Evolutionary conservation across 2,113 vertebrate species (phyloP).

Genomic region (Pungitius pungitius): DNA sequence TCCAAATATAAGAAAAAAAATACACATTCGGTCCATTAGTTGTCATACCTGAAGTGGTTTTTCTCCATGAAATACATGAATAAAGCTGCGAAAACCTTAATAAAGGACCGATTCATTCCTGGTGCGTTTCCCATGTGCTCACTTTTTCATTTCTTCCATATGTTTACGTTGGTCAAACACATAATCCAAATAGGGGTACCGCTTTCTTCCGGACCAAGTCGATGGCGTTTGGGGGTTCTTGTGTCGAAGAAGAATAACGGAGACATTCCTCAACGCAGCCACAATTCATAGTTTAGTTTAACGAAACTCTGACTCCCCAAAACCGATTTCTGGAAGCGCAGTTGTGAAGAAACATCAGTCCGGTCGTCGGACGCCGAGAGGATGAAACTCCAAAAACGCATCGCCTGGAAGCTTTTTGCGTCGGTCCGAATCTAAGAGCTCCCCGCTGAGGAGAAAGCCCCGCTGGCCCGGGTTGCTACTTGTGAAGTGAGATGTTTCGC

Average conservation of each 20-base stretch:
- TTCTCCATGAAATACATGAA: slow-evolving; percentile 92
- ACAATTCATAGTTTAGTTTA: slow-evolving; percentile 85
- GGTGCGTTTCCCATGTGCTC: slow-evolving; percentile 86
- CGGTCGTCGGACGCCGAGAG: slow-evolving; percentile 29
- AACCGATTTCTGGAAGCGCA: slow-evolving; percentile 69
- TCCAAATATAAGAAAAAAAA: slow-evolving; percentile 6
- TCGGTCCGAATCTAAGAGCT: slow-evolving; percentile 4
- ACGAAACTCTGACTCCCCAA: slow-evolving; percentile 58
- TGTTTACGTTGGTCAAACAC: slow-evolving; percentile 73
- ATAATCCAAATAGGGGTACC: slow-evolving; percentile 68
- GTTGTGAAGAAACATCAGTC: slow-evolving; percentile 49
- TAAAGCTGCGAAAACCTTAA: slow-evolving; percentile 93
- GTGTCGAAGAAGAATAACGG: slow-evolving; percentile 58
- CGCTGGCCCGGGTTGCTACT: slow-evolving; percentile 35
- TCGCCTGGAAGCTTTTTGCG: slow-evolving; percentile 24
- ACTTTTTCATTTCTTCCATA: slow-evolving; percentile 78
- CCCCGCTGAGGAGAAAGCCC: slow-evolving; percentile 11
- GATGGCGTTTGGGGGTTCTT: slow-evolving; percentile 57
- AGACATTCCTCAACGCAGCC: slow-evolving; percentile 80
- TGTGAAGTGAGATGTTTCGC: slow-evolving; percentile 47
- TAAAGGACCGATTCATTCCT: slow-evolving; percentile 94
- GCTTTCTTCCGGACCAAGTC: slow-evolving; percentile 63
- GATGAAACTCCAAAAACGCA: slow-evolving; percentile 49
- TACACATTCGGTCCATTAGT: background rate
- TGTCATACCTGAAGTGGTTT: slow-evolving; percentile 91